Evolutionary conservation across 2,113 vertebrate species (phyloP), one percentile per base, ranked within the genome.

Genomic region (Apteryx owenii): DNA sequence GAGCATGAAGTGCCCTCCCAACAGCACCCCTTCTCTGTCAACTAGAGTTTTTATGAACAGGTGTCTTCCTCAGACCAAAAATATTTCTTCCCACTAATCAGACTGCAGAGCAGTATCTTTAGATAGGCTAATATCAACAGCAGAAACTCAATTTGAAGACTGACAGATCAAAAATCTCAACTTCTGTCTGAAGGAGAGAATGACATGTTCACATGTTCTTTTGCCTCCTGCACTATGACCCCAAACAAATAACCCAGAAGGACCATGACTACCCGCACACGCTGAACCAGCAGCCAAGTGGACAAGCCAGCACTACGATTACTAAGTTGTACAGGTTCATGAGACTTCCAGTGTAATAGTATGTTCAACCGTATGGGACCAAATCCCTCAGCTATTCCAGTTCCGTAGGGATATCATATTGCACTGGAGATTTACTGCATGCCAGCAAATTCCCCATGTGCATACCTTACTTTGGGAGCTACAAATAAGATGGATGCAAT

Each of bases 281-380:
- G 38, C 33, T 12, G 26, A 5, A 61, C 16, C 22, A 48, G 56
- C 54, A 6, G 56, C 40, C 31, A 2, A 1, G 7, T 7, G 50
- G 58, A 29, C 65, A 46, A 72, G 29, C 7, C 51, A 31, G 40
- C 60, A 4, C 26, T 4, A 12, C 5, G 12, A 11, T 31, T 36
- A 18, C 44, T 9, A 10, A 7, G 4, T 2, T 9, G 71, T 5
- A 5, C 0, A 28, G 28, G 9, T 0, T 8, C 40, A 29, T 2
- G 22, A 51, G 64, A 70, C 38, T 19, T 9, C 3, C 7, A 13
- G 28, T 0, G 5, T 9, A 23, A 16, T 18, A 23, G 50, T 36
- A 38, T 10, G 17, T 36, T 54, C 15, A 36, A 50, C 0, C 15
- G 14, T 2, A 14, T 0, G n/a, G 40, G 38, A 46, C 28, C 71